Evolutionary conservation across 1,140 invertebrate genomes (phyloP).

Genomic region (Acromyrmex heyeri): DNA sequence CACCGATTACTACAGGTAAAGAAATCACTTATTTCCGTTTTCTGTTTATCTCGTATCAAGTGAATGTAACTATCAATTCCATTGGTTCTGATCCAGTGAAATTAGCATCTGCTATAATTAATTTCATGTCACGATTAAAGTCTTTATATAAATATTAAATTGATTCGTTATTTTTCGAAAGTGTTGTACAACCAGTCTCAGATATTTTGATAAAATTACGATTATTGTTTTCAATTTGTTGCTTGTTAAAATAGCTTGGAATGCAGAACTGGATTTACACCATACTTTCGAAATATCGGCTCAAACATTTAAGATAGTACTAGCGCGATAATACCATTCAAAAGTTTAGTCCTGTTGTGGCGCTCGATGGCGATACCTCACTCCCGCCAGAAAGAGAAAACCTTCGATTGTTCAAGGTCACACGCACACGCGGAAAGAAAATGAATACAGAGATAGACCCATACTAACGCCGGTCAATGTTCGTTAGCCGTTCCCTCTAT

Average conservation of each 20-base stretch:
- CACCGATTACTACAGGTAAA: too few species aligned
- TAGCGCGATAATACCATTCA: too few species aligned
- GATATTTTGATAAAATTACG: neutral
- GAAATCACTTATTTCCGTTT: conserved; percentile 23
- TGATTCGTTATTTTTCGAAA: conserved; percentile 12
- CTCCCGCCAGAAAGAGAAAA: too few species aligned
- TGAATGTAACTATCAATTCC: conserved; percentile 15
- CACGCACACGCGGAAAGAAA: too few species aligned
- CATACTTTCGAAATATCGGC: conserved; percentile 18
- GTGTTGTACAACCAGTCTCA: neutral
- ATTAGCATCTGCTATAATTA: neutral
- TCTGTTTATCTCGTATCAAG: conserved; percentile 26
- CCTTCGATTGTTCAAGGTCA: too few species aligned
- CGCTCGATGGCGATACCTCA: too few species aligned
- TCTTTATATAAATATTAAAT: conserved; percentile 11
- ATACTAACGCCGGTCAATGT: too few species aligned
- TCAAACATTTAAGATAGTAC: neutral
- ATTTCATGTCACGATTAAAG: conserved; percentile 2
- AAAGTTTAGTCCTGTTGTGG: too few species aligned
- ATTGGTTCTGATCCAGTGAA: conserved; percentile 10
- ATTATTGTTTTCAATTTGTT: conserved; percentile 14
- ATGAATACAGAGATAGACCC: too few species aligned
- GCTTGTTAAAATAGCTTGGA: neutral
- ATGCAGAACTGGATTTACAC: neutral
- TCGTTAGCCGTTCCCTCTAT: too few species aligned